A percentile compares a stretch with the other conserved stretches of the same genome.
Evolutionary conservation across 1,140 invertebrate species (phyloP).

Genomic region (Bombus terrestris): DNA sequence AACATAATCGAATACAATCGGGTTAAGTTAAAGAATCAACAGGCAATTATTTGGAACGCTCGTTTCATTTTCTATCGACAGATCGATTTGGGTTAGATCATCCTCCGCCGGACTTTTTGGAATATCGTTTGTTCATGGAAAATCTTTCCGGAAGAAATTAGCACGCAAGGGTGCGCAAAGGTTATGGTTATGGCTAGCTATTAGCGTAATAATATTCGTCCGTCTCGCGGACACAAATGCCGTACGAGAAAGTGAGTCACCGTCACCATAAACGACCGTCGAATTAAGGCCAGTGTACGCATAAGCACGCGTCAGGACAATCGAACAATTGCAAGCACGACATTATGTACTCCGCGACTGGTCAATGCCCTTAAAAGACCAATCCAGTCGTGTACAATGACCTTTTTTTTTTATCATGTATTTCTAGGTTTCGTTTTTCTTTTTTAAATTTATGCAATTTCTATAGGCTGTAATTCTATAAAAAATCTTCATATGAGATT

Average conservation of each 20-base stretch:
- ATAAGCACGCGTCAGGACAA: conserved; percentile 53
- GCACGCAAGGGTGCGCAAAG: conserved; percentile 17
- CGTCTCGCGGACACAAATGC: conserved; percentile 20
- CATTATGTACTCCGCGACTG: conserved; percentile 36
- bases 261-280: conserved; percentile 56
- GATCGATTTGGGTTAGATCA: neutral
- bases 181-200: conserved; percentile 36
- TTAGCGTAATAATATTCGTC: conserved; percentile 58
- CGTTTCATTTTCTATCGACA: neutral
- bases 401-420: conserved; percentile 21
- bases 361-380: conserved; percentile 63
- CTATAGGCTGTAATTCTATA: neutral
- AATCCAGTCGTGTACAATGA: conserved; percentile 48
- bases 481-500: neutral
- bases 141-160: conserved; percentile 41
- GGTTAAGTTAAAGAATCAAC: neutral
- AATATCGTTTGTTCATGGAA: neutral
- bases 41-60: neutral
- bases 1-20: neutral
- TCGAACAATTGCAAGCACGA: conserved; percentile 67
- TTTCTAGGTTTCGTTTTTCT: neutral
- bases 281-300: conserved; percentile 64
- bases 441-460: neutral
- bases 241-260: conserved; percentile 65
- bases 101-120: too few relatives aligned